Percentiles rank a stretch among this genome's conserved stretches.
Conservation (phyloP, 1,140 invertebrate species). For the Lucilia sericata region DNA sequence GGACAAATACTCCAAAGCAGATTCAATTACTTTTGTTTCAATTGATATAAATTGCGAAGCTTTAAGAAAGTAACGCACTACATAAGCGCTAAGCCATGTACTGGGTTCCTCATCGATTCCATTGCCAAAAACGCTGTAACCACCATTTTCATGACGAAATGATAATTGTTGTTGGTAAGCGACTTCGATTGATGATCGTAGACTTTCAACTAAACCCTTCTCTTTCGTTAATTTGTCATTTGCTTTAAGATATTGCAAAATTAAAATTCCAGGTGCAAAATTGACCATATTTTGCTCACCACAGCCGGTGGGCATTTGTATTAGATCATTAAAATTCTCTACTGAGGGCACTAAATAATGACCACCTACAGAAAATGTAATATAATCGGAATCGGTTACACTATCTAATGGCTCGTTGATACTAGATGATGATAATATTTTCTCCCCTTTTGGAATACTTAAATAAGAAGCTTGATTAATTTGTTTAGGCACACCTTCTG, state of each 20-base stretch:
- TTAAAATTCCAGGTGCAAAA: conserved; percentile 91
- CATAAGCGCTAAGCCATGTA: conserved; percentile 96
- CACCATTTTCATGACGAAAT: conserved; percentile 89
- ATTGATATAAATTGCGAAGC: conserved; percentile 84
- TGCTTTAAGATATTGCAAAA: conserved; percentile 80
- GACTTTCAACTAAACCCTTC: conserved; percentile 46
- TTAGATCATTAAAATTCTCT: conserved; percentile 79
- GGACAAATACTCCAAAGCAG: conserved; percentile 84
- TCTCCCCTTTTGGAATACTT: neutral
- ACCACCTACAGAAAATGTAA: conserved; percentile 64
- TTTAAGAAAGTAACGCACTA: conserved; percentile 87
- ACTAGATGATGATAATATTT: neutral
- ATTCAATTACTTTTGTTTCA: conserved; percentile 78
- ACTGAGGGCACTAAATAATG: conserved; percentile 82
- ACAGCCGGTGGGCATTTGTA: conserved; percentile 89
- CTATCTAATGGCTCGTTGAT: neutral
- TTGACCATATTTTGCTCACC: conserved; percentile 97
- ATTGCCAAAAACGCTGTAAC: conserved; percentile 91
- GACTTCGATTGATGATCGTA: conserved; percentile 74
- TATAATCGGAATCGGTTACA: conserved; percentile 24
- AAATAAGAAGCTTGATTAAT: neutral
- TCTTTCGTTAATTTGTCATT: conserved; percentile 79
- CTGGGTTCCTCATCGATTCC: conserved; percentile 80
- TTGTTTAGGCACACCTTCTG: neutral
- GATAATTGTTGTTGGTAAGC: conserved; percentile 94